A percentile compares a stretch with the other conserved stretches of the same genome.
phyloP scores from a whole-genome alignment of 1,140 invertebrate species.

The Drosophila parabipectinata region DNA sequence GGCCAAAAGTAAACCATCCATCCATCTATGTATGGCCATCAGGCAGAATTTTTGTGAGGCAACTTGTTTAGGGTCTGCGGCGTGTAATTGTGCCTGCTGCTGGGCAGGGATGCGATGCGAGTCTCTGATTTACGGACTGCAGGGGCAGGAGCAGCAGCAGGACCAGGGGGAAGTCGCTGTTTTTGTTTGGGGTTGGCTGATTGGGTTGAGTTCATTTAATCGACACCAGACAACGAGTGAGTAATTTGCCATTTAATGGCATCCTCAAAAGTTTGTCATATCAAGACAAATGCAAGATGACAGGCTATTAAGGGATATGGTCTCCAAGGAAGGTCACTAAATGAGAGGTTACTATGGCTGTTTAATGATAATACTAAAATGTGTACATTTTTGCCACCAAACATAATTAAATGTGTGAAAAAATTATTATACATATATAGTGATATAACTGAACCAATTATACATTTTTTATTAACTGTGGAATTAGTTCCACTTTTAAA shows the following conservation, averaged over 20 bases:
- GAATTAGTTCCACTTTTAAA: conserved; percentile 1
- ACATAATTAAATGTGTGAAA: no score
- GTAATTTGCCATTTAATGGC: conserved; percentile 74
- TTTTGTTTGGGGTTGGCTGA: conserved; percentile 56
- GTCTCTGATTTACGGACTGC: conserved; percentile 4
- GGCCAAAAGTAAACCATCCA: conserved; percentile 45
- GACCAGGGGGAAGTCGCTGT: conserved; percentile 8
- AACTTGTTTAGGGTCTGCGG: conserved; percentile 71
- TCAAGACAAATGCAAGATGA: conserved; percentile 58
- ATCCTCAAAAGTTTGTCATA: conserved; percentile 42
- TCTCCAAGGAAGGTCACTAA: conserved; percentile 7
- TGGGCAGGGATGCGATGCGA: conserved; percentile 39
- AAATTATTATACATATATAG: not conserved
- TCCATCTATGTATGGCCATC: conserved; percentile 79
- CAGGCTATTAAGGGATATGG: conserved; percentile 42
- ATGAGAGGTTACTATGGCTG: not conserved
- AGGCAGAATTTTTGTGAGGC: conserved; percentile 67
- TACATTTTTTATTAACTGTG: not conserved
- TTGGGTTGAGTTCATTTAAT: conserved; percentile 77
- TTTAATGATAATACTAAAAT: not conserved
- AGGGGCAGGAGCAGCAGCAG: not conserved
- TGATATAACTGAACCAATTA: not conserved
- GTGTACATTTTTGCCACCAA: not conserved
- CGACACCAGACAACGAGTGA: conserved; percentile 63
- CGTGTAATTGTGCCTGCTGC: conserved; percentile 76